These are phyloP conservation scores for Galeopsomyia nigrocyanea DNA, from an alignment of 2,888 invertebrate genomes.

Conservation along the genomic window DNA sequence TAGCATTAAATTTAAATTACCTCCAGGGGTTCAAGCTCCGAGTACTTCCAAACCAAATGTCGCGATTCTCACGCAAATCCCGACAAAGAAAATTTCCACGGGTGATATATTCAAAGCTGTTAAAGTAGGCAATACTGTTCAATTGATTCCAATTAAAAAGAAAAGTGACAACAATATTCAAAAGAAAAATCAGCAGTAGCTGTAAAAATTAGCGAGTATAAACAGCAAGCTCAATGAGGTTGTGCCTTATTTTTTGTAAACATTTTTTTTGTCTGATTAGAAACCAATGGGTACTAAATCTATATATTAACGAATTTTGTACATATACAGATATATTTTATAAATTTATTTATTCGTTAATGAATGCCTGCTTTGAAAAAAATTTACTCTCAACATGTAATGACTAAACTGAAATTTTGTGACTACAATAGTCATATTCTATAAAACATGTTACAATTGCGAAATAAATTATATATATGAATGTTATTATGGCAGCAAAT, in stretches of 20 bases:
- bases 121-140: constrained; percentile 59
- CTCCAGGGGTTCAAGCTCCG: constrained; percentile 45
- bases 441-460: constrained; percentile 5
- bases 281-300: constrained; percentile 21
- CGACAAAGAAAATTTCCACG: constrained; percentile 53
- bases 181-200: constrained; percentile 2
- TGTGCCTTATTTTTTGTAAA: constrained; percentile 37
- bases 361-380: constrained; percentile 2
- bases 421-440: constrained; percentile 32
- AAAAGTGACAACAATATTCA: constrained; percentile 45
- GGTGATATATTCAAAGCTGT: constrained; percentile 60
- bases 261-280: constrained; percentile 15
- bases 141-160: constrained; percentile 56
- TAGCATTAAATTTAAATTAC: constrained; percentile 52
- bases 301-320: constrained; percentile 35
- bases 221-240: constrained; percentile 26
- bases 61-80: constrained; percentile 54
- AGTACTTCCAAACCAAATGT: constrained; percentile 47
- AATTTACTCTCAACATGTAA: constrained; percentile 6
- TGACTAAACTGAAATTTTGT: constrained; percentile 24
- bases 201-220: background rate
- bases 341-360: constrained; percentile 41
- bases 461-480: constrained; percentile 43
- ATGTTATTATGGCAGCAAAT: constrained; percentile 45
- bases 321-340: constrained; percentile 44